These are phyloP conservation scores for Tiliacea aurago DNA, from an alignment of 2,888 invertebrate genomes.

Conservation along the genomic window DNA sequence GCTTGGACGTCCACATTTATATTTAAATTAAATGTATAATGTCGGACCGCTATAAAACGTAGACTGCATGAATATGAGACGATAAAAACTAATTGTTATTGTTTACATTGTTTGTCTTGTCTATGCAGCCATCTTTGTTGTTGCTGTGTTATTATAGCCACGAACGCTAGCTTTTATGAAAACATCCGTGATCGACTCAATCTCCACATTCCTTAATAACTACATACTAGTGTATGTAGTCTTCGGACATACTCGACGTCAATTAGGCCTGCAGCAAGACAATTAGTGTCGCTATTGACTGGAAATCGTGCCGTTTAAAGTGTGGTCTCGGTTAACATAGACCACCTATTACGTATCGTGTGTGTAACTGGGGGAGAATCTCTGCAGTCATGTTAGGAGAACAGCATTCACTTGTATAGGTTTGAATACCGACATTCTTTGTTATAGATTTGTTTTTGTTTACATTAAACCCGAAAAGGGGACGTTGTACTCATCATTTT, in stretches of 20 bases:
- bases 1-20: too few relatives aligned
- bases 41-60: neutral
- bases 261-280: constrained; percentile 46
- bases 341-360: neutral
- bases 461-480: too few relatives aligned
- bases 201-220: constrained; percentile 49
- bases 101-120: constrained; percentile 30
- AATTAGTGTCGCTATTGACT: constrained; percentile 51
- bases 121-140: constrained; percentile 27
- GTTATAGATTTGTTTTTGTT: too few relatives aligned
- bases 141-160: constrained; percentile 31
- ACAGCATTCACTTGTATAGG: neutral
- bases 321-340: constrained; percentile 16
- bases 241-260: constrained; percentile 36
- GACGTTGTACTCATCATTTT: too few relatives aligned
- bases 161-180: constrained; percentile 34
- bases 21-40: too few relatives aligned
- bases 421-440: neutral
- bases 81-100: constrained; percentile 2
- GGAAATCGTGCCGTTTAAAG: constrained; percentile 33
- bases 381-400: neutral
- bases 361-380: neutral
- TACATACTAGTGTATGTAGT: constrained; percentile 14
- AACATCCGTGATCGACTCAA: constrained; percentile 37
- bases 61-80: neutral